Evolutionary conservation across 2,113 vertebrate species (phyloP).

Genomic region (Pangasianodon gigas): DNA sequence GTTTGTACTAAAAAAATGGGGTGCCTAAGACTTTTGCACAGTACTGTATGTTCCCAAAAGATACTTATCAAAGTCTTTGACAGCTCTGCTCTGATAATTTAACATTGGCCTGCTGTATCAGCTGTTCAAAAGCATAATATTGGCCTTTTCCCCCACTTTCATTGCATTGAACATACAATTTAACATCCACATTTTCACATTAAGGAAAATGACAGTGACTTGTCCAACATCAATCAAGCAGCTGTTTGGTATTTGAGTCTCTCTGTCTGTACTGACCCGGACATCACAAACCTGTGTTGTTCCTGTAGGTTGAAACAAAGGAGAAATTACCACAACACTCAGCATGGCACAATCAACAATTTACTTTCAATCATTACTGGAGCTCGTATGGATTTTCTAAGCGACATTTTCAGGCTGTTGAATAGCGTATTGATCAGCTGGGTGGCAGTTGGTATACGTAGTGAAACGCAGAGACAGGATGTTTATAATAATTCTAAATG

Average conservation of each 20-base stretch:
- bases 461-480: constrained; percentile 48
- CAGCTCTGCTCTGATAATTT: neutral
- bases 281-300: constrained; percentile 25
- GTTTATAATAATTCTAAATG: constrained; percentile 56
- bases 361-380: constrained; percentile 58
- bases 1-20: too few relatives aligned
- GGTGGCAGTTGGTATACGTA: constrained; percentile 57
- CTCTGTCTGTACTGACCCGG: neutral
- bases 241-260: constrained; percentile 26
- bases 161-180: neutral
- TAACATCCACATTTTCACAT: constrained; percentile 15
- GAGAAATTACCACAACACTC: constrained; percentile 34
- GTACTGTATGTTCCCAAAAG: neutral
- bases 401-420: constrained; percentile 64
- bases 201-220: constrained; percentile 13
- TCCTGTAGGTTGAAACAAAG: constrained; percentile 41
- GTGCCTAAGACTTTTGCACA: too few relatives aligned
- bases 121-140: neutral
- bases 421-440: constrained; percentile 57
- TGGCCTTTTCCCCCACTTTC: neutral
- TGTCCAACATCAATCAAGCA: constrained; percentile 35
- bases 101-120: neutral
- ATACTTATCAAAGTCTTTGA: neutral
- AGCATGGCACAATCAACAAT: constrained; percentile 50
- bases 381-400: constrained; percentile 60